These are phyloP conservation scores for Ectemnius lituratus DNA, from an alignment of 2,888 invertebrate species.

Conservation along the genomic window DNA sequence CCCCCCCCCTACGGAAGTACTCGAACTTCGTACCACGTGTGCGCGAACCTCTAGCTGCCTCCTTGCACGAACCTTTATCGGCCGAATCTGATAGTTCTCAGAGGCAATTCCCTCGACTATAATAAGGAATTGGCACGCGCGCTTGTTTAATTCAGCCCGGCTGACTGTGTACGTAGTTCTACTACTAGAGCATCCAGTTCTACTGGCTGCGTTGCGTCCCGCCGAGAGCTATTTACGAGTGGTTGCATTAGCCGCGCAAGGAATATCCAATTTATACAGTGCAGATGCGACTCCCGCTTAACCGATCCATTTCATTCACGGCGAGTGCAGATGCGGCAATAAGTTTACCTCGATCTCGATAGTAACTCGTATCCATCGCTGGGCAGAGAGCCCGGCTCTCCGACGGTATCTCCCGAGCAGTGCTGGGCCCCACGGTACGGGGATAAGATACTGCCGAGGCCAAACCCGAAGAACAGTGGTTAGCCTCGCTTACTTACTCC, in stretches of 20 bases:
- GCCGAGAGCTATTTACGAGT: not conserved
- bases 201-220: not conserved
- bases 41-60: not conserved
- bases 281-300: not conserved
- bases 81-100: not conserved
- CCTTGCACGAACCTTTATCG: no score
- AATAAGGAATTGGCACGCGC: not conserved
- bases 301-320: constrained; percentile 1
- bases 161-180: not conserved
- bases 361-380: constrained; percentile 59
- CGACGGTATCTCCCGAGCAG: constrained; percentile 57
- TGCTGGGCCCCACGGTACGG: constrained; percentile 29
- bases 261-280: constrained; percentile 1
- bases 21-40: constrained; percentile 5
- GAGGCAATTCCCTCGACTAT: not conserved
- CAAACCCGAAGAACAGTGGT: constrained; percentile 58
- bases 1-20: constrained; percentile 33
- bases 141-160: not conserved
- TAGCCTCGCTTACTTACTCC: constrained; percentile 57
- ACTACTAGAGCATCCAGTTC: not conserved
- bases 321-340: not conserved
- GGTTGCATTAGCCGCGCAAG: not conserved
- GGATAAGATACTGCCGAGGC: constrained; percentile 64
- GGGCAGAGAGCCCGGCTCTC: constrained; percentile 24
- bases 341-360: constrained; percentile 38